Evolutionary conservation across 2,113 vertebrate genomes (phyloP), one percentile per base, ranked within the genome.

Genomic region (Seriola quinqueradiata): DNA sequence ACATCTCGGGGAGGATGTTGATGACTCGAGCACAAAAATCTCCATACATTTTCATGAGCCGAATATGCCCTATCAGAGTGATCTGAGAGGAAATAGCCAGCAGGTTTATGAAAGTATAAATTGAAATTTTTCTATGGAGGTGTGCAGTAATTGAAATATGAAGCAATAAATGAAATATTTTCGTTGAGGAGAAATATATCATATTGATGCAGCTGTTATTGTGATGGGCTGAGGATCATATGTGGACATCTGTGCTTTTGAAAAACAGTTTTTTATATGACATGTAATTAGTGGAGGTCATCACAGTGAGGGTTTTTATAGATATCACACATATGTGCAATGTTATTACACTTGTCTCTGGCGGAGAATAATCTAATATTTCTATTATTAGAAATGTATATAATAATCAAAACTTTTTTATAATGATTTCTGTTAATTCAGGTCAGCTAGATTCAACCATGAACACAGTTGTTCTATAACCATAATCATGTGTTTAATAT

Each of bases 21-120:
- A 94, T 90, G 94, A 94, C 92, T 90, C 10, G 82, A 84, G 91
- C 93, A 93, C 87, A 95, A 87, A 95, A 87, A 94, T 92, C 85
- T 91, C 89, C 87, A 94, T 94, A 90, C 75, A 94, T 94, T 95
- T 95, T 89, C 90, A 93, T 89, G 81, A 90, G 90, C 50, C 25
- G 81, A 77, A 80, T 75, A 55, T 23, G 73, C 77, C 54, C 90
- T 83, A 91, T 94, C 90, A 66, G 74, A 77, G 82, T 65, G 88
- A 94, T 95, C 91, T 81, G 72, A n/a, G 75, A 77, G 79, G 89
- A 84, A 89, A 86, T 84, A 85, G 85, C 90, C 89, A 36, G 83
- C 89, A 92, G 91, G 77, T 92, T 92, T 84, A 92, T 93, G 90
- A 92, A 92, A 92, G 91, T 87, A 77, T 67, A 90, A 90, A 95